Percentiles rank a stretch among this genome's conserved stretches.
These are phyloP conservation scores for Orientallactaga bullata DNA, from an alignment of 2,113 vertebrate species.

Conservation along the genomic window DNA sequence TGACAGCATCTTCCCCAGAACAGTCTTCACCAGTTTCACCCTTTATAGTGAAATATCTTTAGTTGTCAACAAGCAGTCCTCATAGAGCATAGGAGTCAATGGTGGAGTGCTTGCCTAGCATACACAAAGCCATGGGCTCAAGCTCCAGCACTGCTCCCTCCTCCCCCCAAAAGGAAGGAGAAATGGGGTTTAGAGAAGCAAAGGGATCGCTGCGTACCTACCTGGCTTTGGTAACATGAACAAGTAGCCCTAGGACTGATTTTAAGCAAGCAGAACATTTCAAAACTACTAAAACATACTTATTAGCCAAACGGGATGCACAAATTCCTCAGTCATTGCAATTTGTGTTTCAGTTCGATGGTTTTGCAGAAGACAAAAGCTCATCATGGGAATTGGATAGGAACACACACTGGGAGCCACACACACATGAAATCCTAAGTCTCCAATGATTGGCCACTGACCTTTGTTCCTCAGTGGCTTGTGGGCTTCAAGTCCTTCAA, in stretches of 20 bases:
- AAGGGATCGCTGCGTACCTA: background rate
- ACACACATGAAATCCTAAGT: background rate
- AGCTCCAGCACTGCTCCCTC: background rate
- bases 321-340: background rate
- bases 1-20: background rate
- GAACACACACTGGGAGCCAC: background rate
- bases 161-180: background rate
- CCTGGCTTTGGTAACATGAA: background rate
- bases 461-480: background rate
- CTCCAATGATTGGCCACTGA: background rate
- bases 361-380: conserved; percentile 4
- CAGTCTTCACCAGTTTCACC: background rate
- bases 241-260: background rate
- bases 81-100: no score
- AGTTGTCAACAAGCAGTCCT: background rate
- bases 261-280: background rate
- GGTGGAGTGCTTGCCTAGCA: no score
- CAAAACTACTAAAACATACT: background rate
- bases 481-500: no score
- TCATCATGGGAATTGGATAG: background rate
- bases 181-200: background rate
- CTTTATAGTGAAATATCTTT: background rate
- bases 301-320: background rate
- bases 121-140: background rate
- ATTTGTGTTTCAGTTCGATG: conserved; percentile 18